Evolutionary conservation across 2,888 invertebrate genomes (phyloP).

Genomic region (Antheraea yamamai): DNA sequence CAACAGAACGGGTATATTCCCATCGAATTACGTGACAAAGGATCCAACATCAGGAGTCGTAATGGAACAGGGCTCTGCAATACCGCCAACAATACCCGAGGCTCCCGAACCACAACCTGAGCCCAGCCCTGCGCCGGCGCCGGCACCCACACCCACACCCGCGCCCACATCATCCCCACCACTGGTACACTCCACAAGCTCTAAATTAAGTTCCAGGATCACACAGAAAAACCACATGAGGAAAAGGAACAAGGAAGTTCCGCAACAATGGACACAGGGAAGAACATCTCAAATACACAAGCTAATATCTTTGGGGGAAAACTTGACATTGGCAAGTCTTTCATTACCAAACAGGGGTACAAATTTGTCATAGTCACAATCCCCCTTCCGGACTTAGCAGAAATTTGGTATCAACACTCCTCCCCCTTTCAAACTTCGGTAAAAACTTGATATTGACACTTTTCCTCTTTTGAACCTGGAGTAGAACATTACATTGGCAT

Average conservation of each 20-base stretch:
- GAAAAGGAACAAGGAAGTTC: not conserved
- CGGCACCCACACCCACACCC: conserved; percentile 33
- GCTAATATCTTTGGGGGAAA: not conserved
- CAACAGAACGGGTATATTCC: conserved; percentile 93
- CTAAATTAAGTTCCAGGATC: not conserved
- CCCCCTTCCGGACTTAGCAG: not conserved
- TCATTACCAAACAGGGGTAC: not conserved
- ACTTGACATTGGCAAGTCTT: not conserved
- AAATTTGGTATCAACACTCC: not conserved
- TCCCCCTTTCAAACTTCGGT: not conserved
- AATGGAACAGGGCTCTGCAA: conserved; percentile 30
- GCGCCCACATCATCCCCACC: conserved; percentile 22
- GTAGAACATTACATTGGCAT: not conserved
- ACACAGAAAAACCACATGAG: too few relatives aligned
- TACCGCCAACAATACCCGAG: conserved; percentile 52
- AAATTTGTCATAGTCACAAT: not conserved
- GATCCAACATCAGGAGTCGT: conserved; percentile 66
- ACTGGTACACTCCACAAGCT: conserved; percentile 19
- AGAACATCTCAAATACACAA: not conserved
- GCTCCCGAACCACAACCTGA: conserved; percentile 63
- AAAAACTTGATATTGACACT: not conserved
- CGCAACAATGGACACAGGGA: not conserved
- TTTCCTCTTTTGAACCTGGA: not conserved
- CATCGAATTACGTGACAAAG: conserved; percentile 95
- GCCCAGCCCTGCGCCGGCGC: conserved; percentile 70